Evolutionary conservation across 2,797 vertebrate species (phyloP).

Genomic region (Loriculus beryllinus): DNA sequence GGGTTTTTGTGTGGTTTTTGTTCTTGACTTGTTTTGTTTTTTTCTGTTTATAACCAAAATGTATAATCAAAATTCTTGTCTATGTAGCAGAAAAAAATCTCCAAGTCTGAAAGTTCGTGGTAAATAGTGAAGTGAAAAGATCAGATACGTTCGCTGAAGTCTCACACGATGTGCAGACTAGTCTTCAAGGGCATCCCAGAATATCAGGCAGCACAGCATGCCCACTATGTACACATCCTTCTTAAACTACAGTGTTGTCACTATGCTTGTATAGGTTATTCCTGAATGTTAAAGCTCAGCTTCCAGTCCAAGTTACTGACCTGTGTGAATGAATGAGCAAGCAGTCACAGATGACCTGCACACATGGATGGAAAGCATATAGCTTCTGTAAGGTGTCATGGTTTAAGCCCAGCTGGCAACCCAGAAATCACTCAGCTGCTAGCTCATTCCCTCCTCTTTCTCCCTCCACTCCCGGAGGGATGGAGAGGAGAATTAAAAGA

Average conservation of each 20-base stretch:
- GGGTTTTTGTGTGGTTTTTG: rapidly evolving
- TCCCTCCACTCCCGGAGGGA: too few relatives aligned
- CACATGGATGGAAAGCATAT: neutral
- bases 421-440: too few relatives aligned
- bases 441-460: too few relatives aligned
- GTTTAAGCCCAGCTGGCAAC: too few relatives aligned
- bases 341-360: neutral
- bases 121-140: neutral
- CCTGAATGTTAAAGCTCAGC: neutral
- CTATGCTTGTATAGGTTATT: neutral
- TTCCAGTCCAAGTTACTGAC: neutral
- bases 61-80: neutral
- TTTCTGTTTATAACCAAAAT: neutral
- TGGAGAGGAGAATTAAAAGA: too few relatives aligned
- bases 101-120: neutral
- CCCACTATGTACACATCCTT: neutral
- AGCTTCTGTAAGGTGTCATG: neutral
- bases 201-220: neutral
- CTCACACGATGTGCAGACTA: neutral
- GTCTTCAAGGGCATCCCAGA: neutral
- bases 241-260: neutral
- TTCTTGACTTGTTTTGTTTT: neutral
- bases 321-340: neutral
- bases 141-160: neutral
- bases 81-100: neutral